Percentiles rank a stretch among this genome's conserved stretches.
phyloP scores from a whole-genome alignment of 2,113 vertebrate genomes.

The Bambusicola thoracicus region DNA sequence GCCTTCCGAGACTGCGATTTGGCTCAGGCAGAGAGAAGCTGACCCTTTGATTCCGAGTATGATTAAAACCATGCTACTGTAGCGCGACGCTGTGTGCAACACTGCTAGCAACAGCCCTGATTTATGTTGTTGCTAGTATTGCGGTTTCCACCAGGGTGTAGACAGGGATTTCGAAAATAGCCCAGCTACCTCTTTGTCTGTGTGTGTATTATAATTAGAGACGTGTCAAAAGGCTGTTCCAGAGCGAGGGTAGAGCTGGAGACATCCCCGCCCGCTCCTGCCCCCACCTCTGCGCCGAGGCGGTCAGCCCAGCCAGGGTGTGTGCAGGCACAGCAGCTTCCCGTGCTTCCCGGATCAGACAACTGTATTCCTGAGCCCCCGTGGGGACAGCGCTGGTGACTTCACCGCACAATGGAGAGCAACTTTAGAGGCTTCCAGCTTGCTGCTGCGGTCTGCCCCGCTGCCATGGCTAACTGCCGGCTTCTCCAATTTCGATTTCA shows the following conservation, averaged over 20 bases:
- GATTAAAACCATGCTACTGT: constrained; percentile 68
- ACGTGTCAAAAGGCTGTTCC: constrained; percentile 58
- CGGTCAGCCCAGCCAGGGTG: neutral
- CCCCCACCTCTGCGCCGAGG: neutral
- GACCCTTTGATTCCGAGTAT: constrained; percentile 62
- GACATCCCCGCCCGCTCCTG: constrained; percentile 49
- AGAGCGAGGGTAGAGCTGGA: constrained; percentile 47
- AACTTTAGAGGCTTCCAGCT: constrained; percentile 45
- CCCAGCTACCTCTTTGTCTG: constrained; percentile 62
- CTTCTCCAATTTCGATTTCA: constrained; percentile 62
- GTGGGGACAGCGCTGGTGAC: constrained; percentile 1
- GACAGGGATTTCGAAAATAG: constrained; percentile 62
- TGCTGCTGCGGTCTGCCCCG: constrained; percentile 22
- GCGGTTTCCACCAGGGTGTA: constrained; percentile 64
- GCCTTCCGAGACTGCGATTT: constrained; percentile 52
- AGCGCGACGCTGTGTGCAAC: constrained; percentile 52
- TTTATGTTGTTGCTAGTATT: constrained; percentile 67
- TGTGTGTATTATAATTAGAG: constrained; percentile 67
- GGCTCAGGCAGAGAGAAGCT: constrained; percentile 59
- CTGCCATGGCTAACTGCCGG: constrained; percentile 38
- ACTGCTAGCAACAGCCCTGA: constrained; percentile 64
- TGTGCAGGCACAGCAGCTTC: constrained; percentile 6
- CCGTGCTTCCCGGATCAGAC: constrained; percentile 47
- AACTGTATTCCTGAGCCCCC: constrained; percentile 29
- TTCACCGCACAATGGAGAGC: neutral